These are phyloP conservation scores for Sapajus apella DNA, from an alignment of 2,113 vertebrate genomes.

Conservation along the genomic window DNA sequence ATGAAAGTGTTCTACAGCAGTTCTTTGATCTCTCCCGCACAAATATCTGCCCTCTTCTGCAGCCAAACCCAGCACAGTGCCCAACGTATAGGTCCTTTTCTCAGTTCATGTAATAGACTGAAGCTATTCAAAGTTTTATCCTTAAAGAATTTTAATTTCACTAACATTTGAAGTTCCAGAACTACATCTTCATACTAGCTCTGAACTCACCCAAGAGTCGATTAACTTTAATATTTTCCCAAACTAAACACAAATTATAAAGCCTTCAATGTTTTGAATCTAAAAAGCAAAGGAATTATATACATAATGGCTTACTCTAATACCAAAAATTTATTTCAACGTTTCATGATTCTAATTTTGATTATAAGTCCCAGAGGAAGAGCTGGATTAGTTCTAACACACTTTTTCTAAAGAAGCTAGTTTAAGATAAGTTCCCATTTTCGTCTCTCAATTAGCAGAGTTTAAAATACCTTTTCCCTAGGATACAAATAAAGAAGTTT, in stretches of 20 bases:
- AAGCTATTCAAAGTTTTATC: slow-evolving; percentile 25
- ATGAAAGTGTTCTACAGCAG: neutral
- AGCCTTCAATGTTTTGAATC: slow-evolving; percentile 45
- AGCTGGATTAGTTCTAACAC: slow-evolving; percentile 56
- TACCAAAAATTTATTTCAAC: slow-evolving; percentile 51
- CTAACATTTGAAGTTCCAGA: slow-evolving; percentile 49
- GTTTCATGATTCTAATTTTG: slow-evolving; percentile 70
- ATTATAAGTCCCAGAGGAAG: slow-evolving; percentile 56
- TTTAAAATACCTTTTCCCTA: slow-evolving; percentile 64
- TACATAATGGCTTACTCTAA: slow-evolving; percentile 45
- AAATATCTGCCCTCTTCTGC: neutral
- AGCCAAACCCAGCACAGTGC: neutral
- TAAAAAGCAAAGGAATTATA: slow-evolving; percentile 64
- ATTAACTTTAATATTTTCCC: slow-evolving; percentile 22
- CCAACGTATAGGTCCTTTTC: neutral
- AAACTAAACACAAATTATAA: slow-evolving; percentile 42
- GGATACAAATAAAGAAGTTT: slow-evolving; percentile 44
- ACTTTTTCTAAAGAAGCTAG: slow-evolving; percentile 57
- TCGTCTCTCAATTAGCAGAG: slow-evolving; percentile 60
- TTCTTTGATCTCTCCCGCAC: neutral
- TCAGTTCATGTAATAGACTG: neutral
- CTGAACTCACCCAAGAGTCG: neutral
- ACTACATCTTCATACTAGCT: neutral
- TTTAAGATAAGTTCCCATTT: slow-evolving; percentile 66
- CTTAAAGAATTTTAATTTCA: slow-evolving; percentile 30